A percentile compares a stretch with the other conserved stretches of the same genome.
Evolutionary conservation across 1,140 invertebrate species (phyloP).

Genomic region (Ooceraea biroi): DNA sequence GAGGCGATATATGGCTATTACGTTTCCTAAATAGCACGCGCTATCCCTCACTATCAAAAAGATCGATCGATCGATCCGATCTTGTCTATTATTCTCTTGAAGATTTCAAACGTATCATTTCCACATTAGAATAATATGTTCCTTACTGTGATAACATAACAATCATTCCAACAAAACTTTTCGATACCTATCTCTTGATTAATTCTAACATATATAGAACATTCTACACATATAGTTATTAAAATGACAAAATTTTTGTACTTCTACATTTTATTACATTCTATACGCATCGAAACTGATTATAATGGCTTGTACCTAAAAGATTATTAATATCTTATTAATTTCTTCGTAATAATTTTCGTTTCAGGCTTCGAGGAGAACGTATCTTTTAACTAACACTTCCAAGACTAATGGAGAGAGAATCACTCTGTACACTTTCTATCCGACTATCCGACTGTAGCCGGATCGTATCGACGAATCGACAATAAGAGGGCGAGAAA

Average conservation of each 20-base stretch:
- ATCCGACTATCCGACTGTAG: constrained; percentile 12
- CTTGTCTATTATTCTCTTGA: neutral
- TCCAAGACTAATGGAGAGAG: neutral
- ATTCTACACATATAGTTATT: too few species aligned
- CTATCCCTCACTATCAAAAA: constrained; percentile 15
- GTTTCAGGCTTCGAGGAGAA: neutral
- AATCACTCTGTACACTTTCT: constrained; percentile 18
- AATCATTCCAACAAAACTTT: neutral
- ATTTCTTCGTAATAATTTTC: neutral
- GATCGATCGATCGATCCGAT: constrained; percentile 29
- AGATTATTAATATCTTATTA: neutral
- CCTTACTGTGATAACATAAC: neutral
- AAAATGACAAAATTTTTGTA: neutral
- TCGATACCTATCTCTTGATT: too few species aligned
- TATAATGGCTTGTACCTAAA: neutral
- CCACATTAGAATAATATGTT: neutral
- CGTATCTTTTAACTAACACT: neutral
- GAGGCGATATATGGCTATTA: constrained; percentile 68
- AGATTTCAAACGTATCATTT: neutral
- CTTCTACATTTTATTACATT: neutral
- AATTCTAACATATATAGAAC: too few species aligned
- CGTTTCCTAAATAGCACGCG: constrained; percentile 11
- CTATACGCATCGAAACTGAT: neutral
- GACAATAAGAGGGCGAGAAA: constrained; percentile 49
- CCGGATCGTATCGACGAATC: constrained; percentile 3